A percentile compares a stretch with the other conserved stretches of the same genome.
Evolutionary conservation across 2,113 vertebrate genomes (phyloP).

Genomic region (Tursiops truncatus): DNA sequence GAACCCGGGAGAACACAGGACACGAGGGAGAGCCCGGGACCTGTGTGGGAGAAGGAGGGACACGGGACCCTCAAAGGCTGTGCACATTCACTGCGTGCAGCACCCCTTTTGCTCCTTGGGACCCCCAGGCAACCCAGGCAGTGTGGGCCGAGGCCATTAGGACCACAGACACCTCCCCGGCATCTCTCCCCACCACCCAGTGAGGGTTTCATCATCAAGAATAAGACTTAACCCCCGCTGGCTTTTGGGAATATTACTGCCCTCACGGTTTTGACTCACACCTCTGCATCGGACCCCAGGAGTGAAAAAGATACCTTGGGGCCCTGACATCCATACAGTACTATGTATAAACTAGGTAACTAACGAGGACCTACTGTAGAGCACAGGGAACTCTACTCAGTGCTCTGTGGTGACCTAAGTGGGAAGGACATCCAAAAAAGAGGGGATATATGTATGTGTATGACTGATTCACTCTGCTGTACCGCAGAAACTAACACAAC

Average conservation of each 20-base stretch:
- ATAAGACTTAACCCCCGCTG: rapidly evolving
- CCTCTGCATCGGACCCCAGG: neutral
- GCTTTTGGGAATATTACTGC: neutral
- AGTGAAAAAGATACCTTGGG: too few relatives aligned
- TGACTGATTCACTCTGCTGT: rapidly evolving
- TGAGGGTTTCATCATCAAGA: rapidly evolving
- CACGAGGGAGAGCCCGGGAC: rapidly evolving
- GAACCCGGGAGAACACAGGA: neutral
- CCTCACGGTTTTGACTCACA: rapidly evolving
- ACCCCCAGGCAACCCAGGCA: rapidly evolving
- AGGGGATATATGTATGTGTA: rapidly evolving
- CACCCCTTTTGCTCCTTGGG: too few relatives aligned
- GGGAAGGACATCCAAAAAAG: too few relatives aligned
- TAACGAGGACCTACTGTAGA: too few relatives aligned
- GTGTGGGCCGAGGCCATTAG: neutral
- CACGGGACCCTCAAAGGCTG: rapidly evolving
- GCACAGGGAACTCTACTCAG: too few relatives aligned
- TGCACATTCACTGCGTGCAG: rapidly evolving
- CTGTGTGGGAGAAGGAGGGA: rapidly evolving
- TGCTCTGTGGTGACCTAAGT: too few relatives aligned
- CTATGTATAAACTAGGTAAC: too few relatives aligned
- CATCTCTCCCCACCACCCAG: too few relatives aligned
- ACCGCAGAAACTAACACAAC: too few relatives aligned
- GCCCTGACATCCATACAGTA: too few relatives aligned
- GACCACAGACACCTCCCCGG: too few relatives aligned